A percentile compares a stretch with the other conserved stretches of the same genome.
Evolutionary conservation across 2,797 vertebrate genomes (phyloP).

Genomic region (Mormyrops attenuatus): DNA sequence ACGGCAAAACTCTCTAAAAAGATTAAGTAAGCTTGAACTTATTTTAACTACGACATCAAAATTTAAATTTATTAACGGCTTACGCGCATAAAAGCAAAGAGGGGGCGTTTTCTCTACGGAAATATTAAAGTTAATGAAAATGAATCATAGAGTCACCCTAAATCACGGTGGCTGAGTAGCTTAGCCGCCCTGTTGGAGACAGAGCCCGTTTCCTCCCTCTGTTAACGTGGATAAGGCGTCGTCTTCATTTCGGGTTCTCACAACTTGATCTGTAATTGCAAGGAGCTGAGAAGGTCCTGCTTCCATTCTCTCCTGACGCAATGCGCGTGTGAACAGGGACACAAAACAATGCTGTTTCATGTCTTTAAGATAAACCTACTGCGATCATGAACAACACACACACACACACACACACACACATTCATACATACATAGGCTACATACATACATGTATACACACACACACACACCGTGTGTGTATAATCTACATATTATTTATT

Average conservation of each 20-base stretch:
- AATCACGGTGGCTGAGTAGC: not conserved
- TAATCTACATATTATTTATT: not conserved
- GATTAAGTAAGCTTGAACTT: not conserved
- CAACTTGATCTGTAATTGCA: not conserved
- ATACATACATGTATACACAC: not conserved
- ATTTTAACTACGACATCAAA: not conserved
- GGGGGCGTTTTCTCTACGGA: not conserved
- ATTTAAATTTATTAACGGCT: not conserved
- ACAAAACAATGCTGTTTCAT: not conserved
- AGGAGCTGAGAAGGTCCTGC: not conserved
- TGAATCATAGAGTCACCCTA: not conserved
- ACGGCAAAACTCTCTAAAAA: not conserved
- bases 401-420: not conserved
- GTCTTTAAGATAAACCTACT: not conserved
- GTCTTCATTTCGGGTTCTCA: not conserved
- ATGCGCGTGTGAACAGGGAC: not conserved
- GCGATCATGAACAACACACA: not conserved
- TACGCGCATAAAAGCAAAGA: not conserved
- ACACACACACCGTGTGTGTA: not conserved
- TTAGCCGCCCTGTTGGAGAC: not conserved
- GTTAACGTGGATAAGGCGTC: not conserved
- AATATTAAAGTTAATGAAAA: not conserved
- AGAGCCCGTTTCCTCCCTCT: not conserved
- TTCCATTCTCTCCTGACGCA: not conserved
- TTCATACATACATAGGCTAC: not conserved